Evolutionary conservation across 2,797 vertebrate species (phyloP).

Genomic region (Bothrops alternatus): DNA sequence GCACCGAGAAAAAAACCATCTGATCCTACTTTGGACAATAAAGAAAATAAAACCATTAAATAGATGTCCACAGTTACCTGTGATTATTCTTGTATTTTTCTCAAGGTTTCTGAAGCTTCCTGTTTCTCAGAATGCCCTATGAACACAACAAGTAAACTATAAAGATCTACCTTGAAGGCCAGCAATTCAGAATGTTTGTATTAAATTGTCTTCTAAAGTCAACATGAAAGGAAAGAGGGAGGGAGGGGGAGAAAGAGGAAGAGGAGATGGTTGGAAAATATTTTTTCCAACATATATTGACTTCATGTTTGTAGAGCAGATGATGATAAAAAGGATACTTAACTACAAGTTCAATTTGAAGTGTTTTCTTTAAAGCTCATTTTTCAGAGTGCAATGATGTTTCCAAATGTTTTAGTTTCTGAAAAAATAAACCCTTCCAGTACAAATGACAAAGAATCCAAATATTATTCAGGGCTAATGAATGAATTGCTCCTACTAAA

Average conservation of each 20-base stretch:
- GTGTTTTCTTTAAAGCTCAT: slow-evolving; percentile 65
- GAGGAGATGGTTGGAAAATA: neutral
- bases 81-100: neutral
- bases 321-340: slow-evolving; percentile 48
- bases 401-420: slow-evolving; percentile 60
- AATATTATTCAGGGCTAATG: slow-evolving; percentile 56
- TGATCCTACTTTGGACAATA: neutral
- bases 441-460: slow-evolving; percentile 44
- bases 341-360: slow-evolving; percentile 59
- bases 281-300: slow-evolving; percentile 38
- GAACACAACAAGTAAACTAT: neutral
- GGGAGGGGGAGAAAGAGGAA: slow-evolving; percentile 2
- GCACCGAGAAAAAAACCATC: neutral
- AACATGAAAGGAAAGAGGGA: slow-evolving; percentile 42
- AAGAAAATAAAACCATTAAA: neutral
- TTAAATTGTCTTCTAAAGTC: slow-evolving; percentile 49
- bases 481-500: slow-evolving; percentile 44
- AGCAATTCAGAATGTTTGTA: slow-evolving; percentile 55
- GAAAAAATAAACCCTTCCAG: slow-evolving; percentile 42
- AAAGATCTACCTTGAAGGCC: slow-evolving; percentile 40
- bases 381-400: slow-evolving; percentile 60
- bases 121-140: slow-evolving; percentile 42
- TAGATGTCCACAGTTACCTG: neutral
- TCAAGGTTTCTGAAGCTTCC: neutral
- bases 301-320: slow-evolving; percentile 42